Evolutionary conservation across 2,888 invertebrate species (phyloP).

Genomic region (Pristionchus fissidentatus): DNA sequence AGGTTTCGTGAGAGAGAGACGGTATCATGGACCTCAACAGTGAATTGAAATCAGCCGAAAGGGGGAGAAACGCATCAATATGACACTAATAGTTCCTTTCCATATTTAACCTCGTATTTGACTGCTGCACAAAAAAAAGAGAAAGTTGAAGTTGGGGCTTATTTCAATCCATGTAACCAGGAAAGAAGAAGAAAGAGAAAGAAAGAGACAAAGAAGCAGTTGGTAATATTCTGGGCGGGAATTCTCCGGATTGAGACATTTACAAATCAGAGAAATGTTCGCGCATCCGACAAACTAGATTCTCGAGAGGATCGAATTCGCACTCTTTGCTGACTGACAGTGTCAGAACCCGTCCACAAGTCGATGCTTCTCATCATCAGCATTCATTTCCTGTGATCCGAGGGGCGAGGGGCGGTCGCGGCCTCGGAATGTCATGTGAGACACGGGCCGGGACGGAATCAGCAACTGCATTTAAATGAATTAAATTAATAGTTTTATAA

Average conservation of each 20-base stretch:
- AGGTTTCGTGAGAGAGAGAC: no score
- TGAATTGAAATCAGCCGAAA: background rate
- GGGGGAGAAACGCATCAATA: background rate
- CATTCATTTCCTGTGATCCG: background rate
- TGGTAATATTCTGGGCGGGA: no score
- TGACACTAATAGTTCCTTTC: background rate
- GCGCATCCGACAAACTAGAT: background rate
- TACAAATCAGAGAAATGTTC: background rate
- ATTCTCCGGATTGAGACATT: background rate
- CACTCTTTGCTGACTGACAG: background rate
- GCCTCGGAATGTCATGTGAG: background rate
- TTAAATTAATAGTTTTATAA: background rate
- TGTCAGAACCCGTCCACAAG: slow-evolving; percentile 41
- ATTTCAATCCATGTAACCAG: background rate
- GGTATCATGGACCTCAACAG: no score
- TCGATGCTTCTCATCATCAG: background rate
- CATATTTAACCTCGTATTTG: background rate
- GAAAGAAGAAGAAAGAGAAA: background rate
- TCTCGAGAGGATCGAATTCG: background rate
- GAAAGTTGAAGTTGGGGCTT: background rate
- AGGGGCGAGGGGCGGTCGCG: background rate
- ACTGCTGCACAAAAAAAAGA: background rate
- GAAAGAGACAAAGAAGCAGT: no score
- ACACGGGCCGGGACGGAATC: slow-evolving; percentile 28
- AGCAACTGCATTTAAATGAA: background rate